phyloP scores from a whole-genome alignment of 1,140 invertebrate species.

The Cardiocondyla obscurior region DNA sequence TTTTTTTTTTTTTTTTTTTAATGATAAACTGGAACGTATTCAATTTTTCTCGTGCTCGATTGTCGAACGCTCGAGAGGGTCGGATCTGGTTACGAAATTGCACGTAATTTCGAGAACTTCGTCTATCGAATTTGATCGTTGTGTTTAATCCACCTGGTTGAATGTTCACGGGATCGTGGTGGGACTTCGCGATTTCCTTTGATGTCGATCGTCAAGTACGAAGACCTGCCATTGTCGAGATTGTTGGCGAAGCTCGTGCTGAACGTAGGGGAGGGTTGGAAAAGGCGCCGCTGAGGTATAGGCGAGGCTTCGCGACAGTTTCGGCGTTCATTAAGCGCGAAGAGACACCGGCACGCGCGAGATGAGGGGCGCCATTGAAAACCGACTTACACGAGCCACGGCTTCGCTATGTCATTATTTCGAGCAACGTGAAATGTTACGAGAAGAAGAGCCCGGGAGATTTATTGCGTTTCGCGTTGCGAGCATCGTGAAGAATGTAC shows the following conservation, averaged over 20 bases:
- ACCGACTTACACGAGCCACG: slow-evolving; percentile 34
- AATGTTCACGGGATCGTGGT: slow-evolving; percentile 51
- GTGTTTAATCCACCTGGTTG: slow-evolving; percentile 56
- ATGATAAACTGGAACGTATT: background rate
- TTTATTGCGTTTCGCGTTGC: slow-evolving; percentile 42
- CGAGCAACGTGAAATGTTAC: slow-evolving; percentile 16
- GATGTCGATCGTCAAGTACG: slow-evolving; percentile 45
- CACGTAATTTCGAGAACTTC: background rate
- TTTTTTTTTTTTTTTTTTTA: background rate
- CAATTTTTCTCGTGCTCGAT: background rate
- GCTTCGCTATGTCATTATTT: slow-evolving; percentile 4
- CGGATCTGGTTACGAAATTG: background rate
- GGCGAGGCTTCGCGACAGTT: slow-evolving; percentile 64
- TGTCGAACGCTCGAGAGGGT: background rate
- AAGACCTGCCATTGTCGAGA: slow-evolving; percentile 58
- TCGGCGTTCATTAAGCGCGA: slow-evolving; percentile 64
- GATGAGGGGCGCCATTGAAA: slow-evolving; percentile 48
- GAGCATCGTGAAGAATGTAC: slow-evolving; percentile 42
- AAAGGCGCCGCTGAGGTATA: slow-evolving; percentile 26
- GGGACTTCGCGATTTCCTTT: slow-evolving; percentile 67
- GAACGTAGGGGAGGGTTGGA: background rate
- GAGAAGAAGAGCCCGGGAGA: slow-evolving; percentile 11
- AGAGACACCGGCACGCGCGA: slow-evolving; percentile 37
- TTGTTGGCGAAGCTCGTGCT: slow-evolving; percentile 54
- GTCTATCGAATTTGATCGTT: slow-evolving; percentile 15